phyloP scores from a whole-genome alignment of 37 sponge, comb jelly and placozoan genomes.

The Mnemiopsis leidyi region DNA sequence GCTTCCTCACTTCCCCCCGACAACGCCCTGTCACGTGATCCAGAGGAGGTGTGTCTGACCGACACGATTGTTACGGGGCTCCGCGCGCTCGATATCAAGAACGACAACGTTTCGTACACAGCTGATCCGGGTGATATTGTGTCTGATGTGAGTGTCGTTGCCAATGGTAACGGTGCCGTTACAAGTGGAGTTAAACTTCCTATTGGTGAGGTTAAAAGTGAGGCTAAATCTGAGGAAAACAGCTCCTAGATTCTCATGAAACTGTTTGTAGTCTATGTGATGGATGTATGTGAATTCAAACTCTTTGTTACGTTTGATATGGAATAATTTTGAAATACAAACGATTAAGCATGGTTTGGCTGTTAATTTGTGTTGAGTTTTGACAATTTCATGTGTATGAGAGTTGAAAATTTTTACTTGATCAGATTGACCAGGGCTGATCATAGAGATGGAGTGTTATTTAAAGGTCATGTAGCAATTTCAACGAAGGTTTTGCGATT shows the following conservation, averaged over 20 bases:
- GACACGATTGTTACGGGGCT: slow-evolving; percentile 1
- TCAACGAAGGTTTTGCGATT: too few relatives aligned
- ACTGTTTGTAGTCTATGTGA: neutral
- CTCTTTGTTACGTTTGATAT: too few relatives aligned
- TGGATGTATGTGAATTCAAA: too few relatives aligned
- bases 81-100: neutral
- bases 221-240: neutral
- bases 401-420: neutral
- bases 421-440: neutral
- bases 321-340: too few relatives aligned
- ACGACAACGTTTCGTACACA: neutral
- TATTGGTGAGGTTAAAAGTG: neutral
- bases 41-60: neutral
- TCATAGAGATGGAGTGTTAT: neutral
- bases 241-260: neutral
- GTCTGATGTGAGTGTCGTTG: neutral
- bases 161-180: neutral
- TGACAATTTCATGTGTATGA: neutral
- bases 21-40: neutral
- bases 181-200: too few relatives aligned
- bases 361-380: neutral
- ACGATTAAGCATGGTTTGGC: too few relatives aligned
- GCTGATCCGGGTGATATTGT: slow-evolving; percentile 21
- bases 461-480: too few relatives aligned
- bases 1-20: neutral